A percentile compares a stretch with the other conserved stretches of the same genome.
Conservation (phyloP, 2,888 invertebrate species). For the Platerodrilus igneus region DNA sequence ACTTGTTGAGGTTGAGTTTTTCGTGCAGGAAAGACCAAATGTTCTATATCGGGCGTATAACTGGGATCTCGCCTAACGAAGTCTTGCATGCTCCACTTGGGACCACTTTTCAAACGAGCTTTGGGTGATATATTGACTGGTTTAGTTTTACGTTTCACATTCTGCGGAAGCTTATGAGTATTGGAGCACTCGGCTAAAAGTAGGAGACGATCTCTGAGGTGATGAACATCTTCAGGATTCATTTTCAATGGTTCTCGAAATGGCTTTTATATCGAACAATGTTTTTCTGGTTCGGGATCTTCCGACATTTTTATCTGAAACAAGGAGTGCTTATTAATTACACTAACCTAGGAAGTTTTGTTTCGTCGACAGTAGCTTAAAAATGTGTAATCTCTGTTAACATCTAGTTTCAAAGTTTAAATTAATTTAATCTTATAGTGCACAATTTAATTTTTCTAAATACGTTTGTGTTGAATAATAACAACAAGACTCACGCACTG, state of each 20-base stretch:
- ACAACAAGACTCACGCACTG: too few relatives aligned
- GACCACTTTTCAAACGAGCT: constrained; percentile 21
- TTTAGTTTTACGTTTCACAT: constrained; percentile 41
- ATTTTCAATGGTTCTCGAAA: constrained; percentile 36
- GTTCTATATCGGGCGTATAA: constrained; percentile 55
- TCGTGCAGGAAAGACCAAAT: constrained; percentile 53
- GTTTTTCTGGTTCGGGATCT: constrained; percentile 19
- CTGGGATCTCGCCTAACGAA: constrained; percentile 51
- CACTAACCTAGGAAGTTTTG: too few relatives aligned
- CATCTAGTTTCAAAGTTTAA: too few relatives aligned
- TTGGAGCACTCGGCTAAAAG: constrained; percentile 49
- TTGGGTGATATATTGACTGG: constrained; percentile 18
- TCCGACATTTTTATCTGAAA: constrained; percentile 21
- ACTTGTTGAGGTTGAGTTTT: constrained; percentile 47
- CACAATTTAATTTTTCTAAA: too few relatives aligned
- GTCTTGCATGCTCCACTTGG: constrained; percentile 44
- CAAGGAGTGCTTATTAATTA: too few relatives aligned
- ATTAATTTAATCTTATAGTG: too few relatives aligned
- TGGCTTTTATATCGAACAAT: constrained; percentile 6
- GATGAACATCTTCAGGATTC: constrained; percentile 51
- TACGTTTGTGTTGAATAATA: too few relatives aligned
- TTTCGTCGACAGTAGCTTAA: too few relatives aligned
- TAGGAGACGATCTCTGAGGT: constrained; percentile 51
- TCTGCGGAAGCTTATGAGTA: constrained; percentile 43
- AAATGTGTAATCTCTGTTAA: too few relatives aligned